Conservation (phyloP, 2,888 invertebrate species). For the Actias luna region DNA sequence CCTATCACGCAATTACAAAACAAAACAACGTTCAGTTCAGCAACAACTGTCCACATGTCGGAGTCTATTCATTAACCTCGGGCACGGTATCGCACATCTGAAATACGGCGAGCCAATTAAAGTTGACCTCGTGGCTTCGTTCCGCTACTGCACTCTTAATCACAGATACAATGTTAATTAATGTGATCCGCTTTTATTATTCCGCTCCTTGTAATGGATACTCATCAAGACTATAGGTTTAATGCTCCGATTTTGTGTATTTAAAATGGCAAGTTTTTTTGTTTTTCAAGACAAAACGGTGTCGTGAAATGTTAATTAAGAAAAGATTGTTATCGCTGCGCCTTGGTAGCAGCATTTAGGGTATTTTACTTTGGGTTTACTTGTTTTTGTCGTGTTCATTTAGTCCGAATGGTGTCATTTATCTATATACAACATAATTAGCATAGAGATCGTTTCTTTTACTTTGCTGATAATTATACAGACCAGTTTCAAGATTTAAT, state of each 20-base stretch:
- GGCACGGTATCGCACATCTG: slow-evolving; percentile 71
- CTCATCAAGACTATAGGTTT: slow-evolving; percentile 29
- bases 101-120: slow-evolving; percentile 73
- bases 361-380: neutral
- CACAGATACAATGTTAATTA: slow-evolving; percentile 78
- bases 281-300: slow-evolving; percentile 4
- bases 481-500: neutral
- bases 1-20: slow-evolving; percentile 62
- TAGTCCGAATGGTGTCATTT: neutral
- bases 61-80: slow-evolving; percentile 69
- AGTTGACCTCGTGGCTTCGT: slow-evolving; percentile 68
- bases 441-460: neutral
- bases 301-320: slow-evolving; percentile 11
- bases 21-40: slow-evolving; percentile 58
- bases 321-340: neutral
- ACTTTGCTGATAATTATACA: neutral
- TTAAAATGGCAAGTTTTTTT: neutral
- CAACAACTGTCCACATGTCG: slow-evolving; percentile 73
- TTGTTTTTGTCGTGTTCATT: neutral
- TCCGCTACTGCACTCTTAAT: slow-evolving; percentile 77
- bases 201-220: slow-evolving; percentile 53
- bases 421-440: neutral
- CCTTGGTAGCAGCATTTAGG: neutral
- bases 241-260: slow-evolving; percentile 4
- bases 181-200: slow-evolving; percentile 73